These are phyloP conservation scores for Sinosuthora webbiana DNA, from an alignment of 2,113 vertebrate genomes.

Conservation along the genomic window DNA sequence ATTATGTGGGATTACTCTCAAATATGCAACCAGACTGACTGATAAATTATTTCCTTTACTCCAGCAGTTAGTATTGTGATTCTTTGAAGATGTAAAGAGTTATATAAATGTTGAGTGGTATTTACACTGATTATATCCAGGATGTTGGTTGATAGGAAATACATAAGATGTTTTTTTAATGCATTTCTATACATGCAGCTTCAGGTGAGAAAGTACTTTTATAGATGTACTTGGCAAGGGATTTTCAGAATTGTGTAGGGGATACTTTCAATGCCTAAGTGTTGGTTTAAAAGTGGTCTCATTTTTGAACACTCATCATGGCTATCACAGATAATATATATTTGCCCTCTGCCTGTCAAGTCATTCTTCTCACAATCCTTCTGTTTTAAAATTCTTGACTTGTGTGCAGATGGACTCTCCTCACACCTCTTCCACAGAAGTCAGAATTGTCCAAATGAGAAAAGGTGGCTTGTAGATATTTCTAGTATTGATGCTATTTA, in stretches of 20 bases:
- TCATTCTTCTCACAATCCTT: not conserved
- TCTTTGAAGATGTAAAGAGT: not conserved
- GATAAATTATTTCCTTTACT: constrained; percentile 16
- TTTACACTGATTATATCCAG: constrained; percentile 16
- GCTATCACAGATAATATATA: not conserved
- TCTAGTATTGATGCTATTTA: not conserved
- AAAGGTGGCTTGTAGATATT: not conserved
- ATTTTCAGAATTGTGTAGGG: not conserved
- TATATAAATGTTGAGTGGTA: not conserved
- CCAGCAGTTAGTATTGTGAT: not conserved
- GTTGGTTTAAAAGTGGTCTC: not conserved
- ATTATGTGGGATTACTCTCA: constrained; percentile 13
- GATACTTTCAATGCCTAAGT: not conserved
- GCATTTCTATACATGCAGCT: not conserved
- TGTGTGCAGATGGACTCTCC: not conserved
- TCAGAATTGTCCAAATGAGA: not conserved
- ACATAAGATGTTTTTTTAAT: not conserved
- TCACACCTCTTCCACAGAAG: not conserved
- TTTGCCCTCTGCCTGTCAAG: not conserved
- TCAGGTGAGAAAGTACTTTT: not conserved
- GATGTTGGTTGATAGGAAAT: not conserved
- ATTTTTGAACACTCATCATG: not conserved
- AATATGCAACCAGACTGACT: not conserved
- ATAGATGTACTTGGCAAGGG: not conserved
- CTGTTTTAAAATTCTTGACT: not conserved